phyloP scores from a whole-genome alignment of 2,113 vertebrate species.

The Chloroceryle aenea region DNA sequence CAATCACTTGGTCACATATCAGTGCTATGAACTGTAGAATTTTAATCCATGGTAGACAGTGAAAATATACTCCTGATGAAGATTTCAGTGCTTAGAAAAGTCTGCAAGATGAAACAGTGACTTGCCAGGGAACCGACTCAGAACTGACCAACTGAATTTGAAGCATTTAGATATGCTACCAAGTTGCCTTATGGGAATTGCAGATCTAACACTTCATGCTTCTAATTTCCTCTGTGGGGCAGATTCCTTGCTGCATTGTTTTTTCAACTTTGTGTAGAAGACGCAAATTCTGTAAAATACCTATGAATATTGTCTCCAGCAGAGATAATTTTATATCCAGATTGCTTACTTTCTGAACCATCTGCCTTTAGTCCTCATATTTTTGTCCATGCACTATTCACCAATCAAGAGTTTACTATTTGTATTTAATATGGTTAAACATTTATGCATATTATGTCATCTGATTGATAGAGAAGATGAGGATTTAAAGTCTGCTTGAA shows the following conservation, averaged over 20 bases:
- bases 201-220: neutral
- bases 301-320: neutral
- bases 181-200: neutral
- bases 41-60: neutral
- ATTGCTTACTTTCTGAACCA: neutral
- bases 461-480: neutral
- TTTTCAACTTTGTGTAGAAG: neutral
- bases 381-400: neutral
- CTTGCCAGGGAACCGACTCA: neutral
- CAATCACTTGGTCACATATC: neutral
- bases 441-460: neutral
- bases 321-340: neutral
- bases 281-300: neutral
- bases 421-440: neutral
- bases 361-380: neutral
- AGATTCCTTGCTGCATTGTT: neutral
- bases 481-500: neutral
- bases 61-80: neutral
- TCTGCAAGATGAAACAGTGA: neutral
- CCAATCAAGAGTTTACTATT: neutral
- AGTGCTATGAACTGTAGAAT: neutral
- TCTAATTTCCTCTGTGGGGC: neutral
- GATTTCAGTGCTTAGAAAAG: neutral
- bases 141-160: neutral
- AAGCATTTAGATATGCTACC: neutral